Base-by-base conservation (phyloP, 2,113 vertebrate genomes). In the Potamarius usumacintae region DNA sequence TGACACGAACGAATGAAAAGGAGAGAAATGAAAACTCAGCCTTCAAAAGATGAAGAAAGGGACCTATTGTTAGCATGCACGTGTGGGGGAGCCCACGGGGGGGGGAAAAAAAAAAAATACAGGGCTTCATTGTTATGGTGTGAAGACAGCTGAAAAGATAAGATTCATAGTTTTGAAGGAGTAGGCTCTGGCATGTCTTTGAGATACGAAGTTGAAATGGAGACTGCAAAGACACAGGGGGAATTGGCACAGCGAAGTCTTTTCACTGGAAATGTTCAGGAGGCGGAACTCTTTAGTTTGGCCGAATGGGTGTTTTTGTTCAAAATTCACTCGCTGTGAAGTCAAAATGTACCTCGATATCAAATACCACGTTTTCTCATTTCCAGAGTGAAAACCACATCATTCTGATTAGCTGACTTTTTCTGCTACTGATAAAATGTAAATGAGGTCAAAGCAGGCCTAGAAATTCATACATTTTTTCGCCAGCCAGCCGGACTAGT, bases 71-170 rank as follows among this genome's bases (percentile, higher is more conserved):
- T 90, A 81, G 30, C 65, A 65, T 80, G 89, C 77, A 87, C 69
- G 83, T 83, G 79, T 74, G 86, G 85, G 82, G 83, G 87, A 85
- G 78, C 12, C 71, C 48, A 30, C 18, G 7, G 58, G 74, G 67
- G 84, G 79, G 83, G 91, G 87, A 18, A n/a, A n/a, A n/a, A n/a
- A n/a, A n/a, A 81, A 58, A 55, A 11, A 80, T 62, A 82, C 57
- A 82, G 85, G 89, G 74, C 42, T 82, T 55, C 90, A 92, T 91
- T 91, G 90, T 93, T 88, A 78, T 71, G 77, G 77, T 63, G 69
- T 82, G 82, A 89, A 86, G 90, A 91, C 92, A 86, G 91, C 89
- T 89, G 87, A 90, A 91, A 89, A 88, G 92, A 92, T 91, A 92
- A 90, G 85, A 90, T 90, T 92, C 90, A 92, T 89, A 88, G 89